Percentiles rank a stretch among this genome's conserved stretches.
Conservation (phyloP, 2,888 invertebrate genomes). For the Phortica magna region DNA sequence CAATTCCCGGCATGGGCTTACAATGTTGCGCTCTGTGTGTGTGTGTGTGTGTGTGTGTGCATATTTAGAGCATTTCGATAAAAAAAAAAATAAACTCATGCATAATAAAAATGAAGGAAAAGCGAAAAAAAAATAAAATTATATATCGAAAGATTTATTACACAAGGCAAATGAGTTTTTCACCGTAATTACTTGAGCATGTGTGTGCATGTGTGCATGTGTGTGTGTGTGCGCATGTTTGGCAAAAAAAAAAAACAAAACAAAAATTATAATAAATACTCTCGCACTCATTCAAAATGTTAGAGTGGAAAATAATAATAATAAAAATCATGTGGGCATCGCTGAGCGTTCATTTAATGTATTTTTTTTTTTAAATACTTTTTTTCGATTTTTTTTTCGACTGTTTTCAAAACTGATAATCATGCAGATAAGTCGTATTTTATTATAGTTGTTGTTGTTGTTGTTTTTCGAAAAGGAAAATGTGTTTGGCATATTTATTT, state of each 20-base stretch:
- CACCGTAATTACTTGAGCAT: slow-evolving; percentile 68
- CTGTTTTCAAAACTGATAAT: slow-evolving; percentile 45
- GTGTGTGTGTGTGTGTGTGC: slow-evolving; percentile 30
- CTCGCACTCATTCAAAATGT: slow-evolving; percentile 47
- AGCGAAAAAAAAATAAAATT: slow-evolving; percentile 46
- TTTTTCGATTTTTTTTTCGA: slow-evolving; percentile 42
- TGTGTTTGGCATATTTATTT: slow-evolving; percentile 35
- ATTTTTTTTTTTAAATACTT: slow-evolving; percentile 48
- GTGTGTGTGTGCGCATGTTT: slow-evolving; percentile 36
- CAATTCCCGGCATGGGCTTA: slow-evolving; percentile 15
- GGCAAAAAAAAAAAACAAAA: slow-evolving; percentile 39
- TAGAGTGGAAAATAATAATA: slow-evolving; percentile 32
- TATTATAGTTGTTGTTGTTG: slow-evolving; percentile 13
- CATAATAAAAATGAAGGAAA: slow-evolving; percentile 8
- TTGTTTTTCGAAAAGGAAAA: slow-evolving; percentile 33
- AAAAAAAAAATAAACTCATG: neutral
- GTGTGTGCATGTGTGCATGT: slow-evolving; percentile 26
- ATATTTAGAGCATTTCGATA: slow-evolving; percentile 44
- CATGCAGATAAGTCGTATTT: slow-evolving; percentile 38
- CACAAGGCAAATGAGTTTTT: slow-evolving; percentile 71
- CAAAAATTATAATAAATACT: slow-evolving; percentile 40
- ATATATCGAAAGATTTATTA: slow-evolving; percentile 72
- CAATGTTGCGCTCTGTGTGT: slow-evolving; percentile 29
- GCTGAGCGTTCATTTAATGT: slow-evolving; percentile 42
- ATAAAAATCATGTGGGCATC: slow-evolving; percentile 53